A percentile compares a stretch with the other conserved stretches of the same genome.
Evolutionary conservation across 1,140 invertebrate species (phyloP).

Genomic region (Achroia grisella): DNA sequence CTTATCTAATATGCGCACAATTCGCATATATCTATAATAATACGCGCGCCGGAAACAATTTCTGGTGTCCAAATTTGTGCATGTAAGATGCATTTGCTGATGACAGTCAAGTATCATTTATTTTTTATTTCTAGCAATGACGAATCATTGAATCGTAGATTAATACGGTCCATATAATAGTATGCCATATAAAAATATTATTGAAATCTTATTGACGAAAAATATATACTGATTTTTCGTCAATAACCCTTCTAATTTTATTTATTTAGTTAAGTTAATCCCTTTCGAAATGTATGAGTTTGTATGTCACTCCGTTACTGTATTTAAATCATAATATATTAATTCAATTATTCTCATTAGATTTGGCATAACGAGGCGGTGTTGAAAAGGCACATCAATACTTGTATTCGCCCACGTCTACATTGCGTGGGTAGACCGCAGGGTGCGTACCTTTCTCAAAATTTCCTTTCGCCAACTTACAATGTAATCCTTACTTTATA

Average conservation of each 20-base stretch:
- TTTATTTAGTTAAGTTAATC: slow-evolving; percentile 7
- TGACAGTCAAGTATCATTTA: slow-evolving; percentile 4
- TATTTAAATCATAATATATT: slow-evolving; percentile 13
- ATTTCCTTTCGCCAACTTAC: slow-evolving; percentile 27
- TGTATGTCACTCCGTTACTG: slow-evolving; percentile 9
- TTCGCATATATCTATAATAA: slow-evolving; percentile 43
- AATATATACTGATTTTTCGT: slow-evolving; percentile 5
- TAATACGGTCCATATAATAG: too few species aligned
- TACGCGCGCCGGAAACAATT: slow-evolving; percentile 20
- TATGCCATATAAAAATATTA: too few species aligned
- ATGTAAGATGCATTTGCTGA: slow-evolving; percentile 14
- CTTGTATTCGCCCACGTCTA: slow-evolving; percentile 35
- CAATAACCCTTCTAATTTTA: slow-evolving; percentile 5
- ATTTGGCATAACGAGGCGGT: slow-evolving; percentile 29
- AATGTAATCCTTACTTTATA: slow-evolving; percentile 29
- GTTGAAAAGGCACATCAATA: slow-evolving; percentile 32
- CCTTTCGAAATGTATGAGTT: not conserved
- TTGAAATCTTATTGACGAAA: not conserved
- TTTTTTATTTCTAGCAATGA: slow-evolving; percentile 12
- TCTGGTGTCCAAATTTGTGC: slow-evolving; percentile 19
- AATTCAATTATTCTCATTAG: slow-evolving; percentile 15
- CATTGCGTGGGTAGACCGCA: slow-evolving; percentile 29
- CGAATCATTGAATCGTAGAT: too few species aligned
- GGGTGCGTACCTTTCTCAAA: slow-evolving; percentile 29
- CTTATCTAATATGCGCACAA: slow-evolving; percentile 34